Evolutionary conservation across 2,888 invertebrate genomes (phyloP).

Genomic region (Eustalomyia histrio): DNA sequence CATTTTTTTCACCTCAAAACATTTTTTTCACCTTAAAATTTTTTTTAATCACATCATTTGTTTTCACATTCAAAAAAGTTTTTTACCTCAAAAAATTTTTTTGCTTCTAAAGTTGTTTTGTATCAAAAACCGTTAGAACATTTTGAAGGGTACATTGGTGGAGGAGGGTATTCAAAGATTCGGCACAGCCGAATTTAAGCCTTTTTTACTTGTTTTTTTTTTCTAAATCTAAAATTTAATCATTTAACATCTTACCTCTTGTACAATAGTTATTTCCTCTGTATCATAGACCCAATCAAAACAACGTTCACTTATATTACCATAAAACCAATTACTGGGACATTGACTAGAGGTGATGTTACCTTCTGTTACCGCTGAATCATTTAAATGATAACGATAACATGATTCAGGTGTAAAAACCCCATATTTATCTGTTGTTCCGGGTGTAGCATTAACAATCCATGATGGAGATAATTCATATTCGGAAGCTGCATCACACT

Average conservation of each 20-base stretch:
- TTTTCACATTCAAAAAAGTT: no score
- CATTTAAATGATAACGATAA: conserved; percentile 70
- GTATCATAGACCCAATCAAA: conserved; percentile 81
- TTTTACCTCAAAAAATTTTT: no score
- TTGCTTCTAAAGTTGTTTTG: no score
- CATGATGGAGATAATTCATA: conserved; percentile 76
- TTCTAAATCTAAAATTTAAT: no score
- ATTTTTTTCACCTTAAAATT: no score
- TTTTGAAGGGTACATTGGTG: no score
- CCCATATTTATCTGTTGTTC: conserved; percentile 71
- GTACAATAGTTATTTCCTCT: conserved; percentile 81
- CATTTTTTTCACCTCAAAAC: no score
- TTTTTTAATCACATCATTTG: no score
- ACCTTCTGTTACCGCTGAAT: conserved; percentile 28
- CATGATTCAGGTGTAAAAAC: conserved; percentile 75
- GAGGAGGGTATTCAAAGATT: no score
- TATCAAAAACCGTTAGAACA: no score
- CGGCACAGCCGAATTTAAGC: no score
- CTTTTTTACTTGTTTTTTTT: no score
- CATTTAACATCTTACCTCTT: conserved; percentile 80
- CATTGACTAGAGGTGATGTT: conserved; percentile 69
- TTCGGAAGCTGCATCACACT: conserved; percentile 79
- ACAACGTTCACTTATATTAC: conserved; percentile 77
- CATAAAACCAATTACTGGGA: conserved; percentile 77
- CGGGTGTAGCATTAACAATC: conserved; percentile 81